phyloP scores from a whole-genome alignment of 2,888 invertebrate species.

The Itoplectis maculator region DNA sequence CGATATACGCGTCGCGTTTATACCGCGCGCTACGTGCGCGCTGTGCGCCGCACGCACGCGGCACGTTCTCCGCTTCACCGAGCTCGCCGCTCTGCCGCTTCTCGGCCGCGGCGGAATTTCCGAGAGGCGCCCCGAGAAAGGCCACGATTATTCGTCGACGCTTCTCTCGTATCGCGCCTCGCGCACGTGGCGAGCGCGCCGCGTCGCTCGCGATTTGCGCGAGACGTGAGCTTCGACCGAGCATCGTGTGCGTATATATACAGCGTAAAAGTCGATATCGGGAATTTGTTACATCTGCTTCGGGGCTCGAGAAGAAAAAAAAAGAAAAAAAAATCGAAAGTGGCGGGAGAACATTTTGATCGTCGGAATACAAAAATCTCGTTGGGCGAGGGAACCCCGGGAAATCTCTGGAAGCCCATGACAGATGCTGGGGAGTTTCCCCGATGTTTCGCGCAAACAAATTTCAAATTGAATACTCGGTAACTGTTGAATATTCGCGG shows the following conservation, averaged over 20 bases:
- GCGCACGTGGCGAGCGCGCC: slow-evolving; percentile 19
- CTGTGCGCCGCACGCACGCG: slow-evolving; percentile 30
- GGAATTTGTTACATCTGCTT: too few relatives aligned
- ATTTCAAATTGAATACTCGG: slow-evolving; percentile 34
- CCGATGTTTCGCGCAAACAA: slow-evolving; percentile 28
- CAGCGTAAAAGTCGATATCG: too few relatives aligned
- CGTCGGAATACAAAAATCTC: too few relatives aligned
- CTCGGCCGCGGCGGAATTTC: background rate
- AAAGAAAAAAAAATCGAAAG: too few relatives aligned
- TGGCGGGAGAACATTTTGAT: too few relatives aligned
- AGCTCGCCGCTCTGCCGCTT: background rate
- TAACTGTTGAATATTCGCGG: slow-evolving; percentile 66
- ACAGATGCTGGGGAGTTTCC: slow-evolving; percentile 22
- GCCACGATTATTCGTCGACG: slow-evolving; percentile 52
- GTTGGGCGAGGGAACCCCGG: too few relatives aligned
- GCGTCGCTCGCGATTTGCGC: slow-evolving; percentile 21
- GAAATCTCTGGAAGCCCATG: background rate
- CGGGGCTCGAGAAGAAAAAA: too few relatives aligned
- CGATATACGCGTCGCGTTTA: slow-evolving; percentile 1
- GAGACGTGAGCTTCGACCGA: slow-evolving; percentile 48
- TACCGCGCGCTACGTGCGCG: background rate
- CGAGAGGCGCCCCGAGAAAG: slow-evolving; percentile 31
- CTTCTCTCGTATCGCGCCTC: slow-evolving; percentile 44
- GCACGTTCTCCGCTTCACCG: background rate
- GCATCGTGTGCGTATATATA: too few relatives aligned